Evolutionary conservation across 2,113 vertebrate genomes (phyloP).

Genomic region (Zosterops pallidus): DNA sequence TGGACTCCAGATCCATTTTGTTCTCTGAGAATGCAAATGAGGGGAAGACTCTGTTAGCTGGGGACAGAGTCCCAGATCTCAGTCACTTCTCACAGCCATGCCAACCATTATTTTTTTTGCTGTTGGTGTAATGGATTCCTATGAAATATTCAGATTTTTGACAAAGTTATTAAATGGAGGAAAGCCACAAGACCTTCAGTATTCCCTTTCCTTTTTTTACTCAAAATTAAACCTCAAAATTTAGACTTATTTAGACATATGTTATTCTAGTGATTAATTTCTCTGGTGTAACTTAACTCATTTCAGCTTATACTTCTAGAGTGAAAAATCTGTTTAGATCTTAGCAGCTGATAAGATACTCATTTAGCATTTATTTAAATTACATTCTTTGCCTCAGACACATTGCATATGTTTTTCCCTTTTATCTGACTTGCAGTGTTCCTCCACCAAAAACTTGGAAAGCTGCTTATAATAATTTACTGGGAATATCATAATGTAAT

Average conservation of each 20-base stretch:
- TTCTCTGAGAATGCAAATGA: constrained; percentile 67
- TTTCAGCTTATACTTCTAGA: background rate
- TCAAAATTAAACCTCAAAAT: constrained; percentile 30
- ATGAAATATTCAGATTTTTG: constrained; percentile 70
- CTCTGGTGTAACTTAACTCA: constrained; percentile 8
- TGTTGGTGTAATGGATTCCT: constrained; percentile 36
- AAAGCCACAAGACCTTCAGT: constrained; percentile 31
- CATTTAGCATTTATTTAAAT: constrained; percentile 52
- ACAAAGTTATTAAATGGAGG: constrained; percentile 65
- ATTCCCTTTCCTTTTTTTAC: constrained; percentile 41
- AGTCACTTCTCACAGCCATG: constrained; percentile 44
- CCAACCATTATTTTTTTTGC: constrained; percentile 67
- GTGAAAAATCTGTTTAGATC: constrained; percentile 1
- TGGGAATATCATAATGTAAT: constrained; percentile 67
- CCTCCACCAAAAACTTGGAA: constrained; percentile 51
- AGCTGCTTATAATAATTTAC: constrained; percentile 65
- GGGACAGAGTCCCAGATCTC: constrained; percentile 60
- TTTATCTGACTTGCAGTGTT: constrained; percentile 35
- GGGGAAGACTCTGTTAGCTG: constrained; percentile 64
- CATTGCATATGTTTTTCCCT: background rate
- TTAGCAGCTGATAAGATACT: constrained; percentile 38
- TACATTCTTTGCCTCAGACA: constrained; percentile 35
- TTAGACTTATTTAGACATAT: background rate
- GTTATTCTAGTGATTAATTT: constrained; percentile 18
- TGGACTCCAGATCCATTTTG: constrained; percentile 75